A percentile compares a stretch with the other conserved stretches of the same genome.
phyloP scores from a whole-genome alignment of 2,113 vertebrate genomes.

The Vicugna pacos region DNA sequence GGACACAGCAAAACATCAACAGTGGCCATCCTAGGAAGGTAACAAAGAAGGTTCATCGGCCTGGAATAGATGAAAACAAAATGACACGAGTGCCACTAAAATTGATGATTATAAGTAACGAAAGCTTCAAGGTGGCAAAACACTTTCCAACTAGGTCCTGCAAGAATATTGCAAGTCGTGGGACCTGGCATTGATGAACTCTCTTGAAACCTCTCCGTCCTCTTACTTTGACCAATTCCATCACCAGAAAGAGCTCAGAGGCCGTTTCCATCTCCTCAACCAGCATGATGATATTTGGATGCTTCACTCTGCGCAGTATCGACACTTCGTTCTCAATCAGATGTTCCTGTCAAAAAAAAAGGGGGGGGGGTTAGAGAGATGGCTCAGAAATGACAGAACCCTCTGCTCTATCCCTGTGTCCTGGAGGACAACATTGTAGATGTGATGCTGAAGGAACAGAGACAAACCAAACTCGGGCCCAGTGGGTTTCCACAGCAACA shows the following conservation, averaged over 20 bases:
- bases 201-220: not conserved
- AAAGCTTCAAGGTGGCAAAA: not conserved
- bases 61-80: not conserved
- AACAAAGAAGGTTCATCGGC: not conserved
- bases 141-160: not conserved
- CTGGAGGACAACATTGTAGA: rapidly evolving
- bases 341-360: conserved; percentile 91
- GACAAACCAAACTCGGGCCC: not conserved
- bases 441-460: not conserved
- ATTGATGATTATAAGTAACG: rapidly evolving
- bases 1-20: not conserved
- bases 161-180: not conserved
- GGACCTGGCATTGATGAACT: not conserved
- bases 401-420: not conserved
- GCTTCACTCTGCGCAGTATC: conserved; percentile 95
- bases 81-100: not conserved
- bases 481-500: rapidly evolving
- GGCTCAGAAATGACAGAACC: not conserved
- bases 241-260: conserved; percentile 95
- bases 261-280: conserved; percentile 97
- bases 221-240: conserved; percentile 97
- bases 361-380: not conserved
- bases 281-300: conserved; percentile 99
- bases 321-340: conserved; percentile 98
- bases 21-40: not conserved